Evolutionary conservation across 1,140 invertebrate genomes (phyloP).

Genomic region (Mactra quadrangularis): DNA sequence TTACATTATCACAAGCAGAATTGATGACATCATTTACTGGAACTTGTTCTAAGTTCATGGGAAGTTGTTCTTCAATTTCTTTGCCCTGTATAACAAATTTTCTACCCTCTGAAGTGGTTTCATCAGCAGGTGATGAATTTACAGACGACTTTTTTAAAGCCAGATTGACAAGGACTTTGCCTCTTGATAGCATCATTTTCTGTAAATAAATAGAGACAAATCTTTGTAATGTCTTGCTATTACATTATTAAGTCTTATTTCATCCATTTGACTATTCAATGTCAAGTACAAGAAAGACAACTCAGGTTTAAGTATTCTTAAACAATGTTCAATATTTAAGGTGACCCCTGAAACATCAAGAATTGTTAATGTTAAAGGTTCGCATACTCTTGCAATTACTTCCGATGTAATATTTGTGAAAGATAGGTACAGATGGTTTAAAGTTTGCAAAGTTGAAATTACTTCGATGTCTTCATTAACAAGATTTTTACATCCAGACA

Average conservation of each 20-base stretch:
- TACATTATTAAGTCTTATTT: slow-evolving; percentile 21
- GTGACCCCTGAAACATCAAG: slow-evolving; percentile 23
- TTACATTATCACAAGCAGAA: neutral
- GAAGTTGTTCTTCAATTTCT: slow-evolving; percentile 16
- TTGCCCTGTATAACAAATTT: slow-evolving; percentile 12
- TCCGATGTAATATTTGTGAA: slow-evolving; percentile 24
- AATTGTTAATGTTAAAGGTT: slow-evolving; percentile 23
- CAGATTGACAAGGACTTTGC: slow-evolving; percentile 17
- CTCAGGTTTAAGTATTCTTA: slow-evolving; percentile 13
- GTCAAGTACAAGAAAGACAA: slow-evolving; percentile 17
- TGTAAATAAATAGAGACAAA: slow-evolving; percentile 19
- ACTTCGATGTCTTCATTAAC: slow-evolving; percentile 30
- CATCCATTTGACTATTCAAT: slow-evolving; percentile 11
- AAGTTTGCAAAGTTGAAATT: neutral
- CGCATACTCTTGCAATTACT: slow-evolving; percentile 20
- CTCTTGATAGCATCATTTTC: slow-evolving; percentile 25
- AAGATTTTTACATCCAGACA: slow-evolving; percentile 35
- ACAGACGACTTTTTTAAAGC: neutral
- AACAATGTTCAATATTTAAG: slow-evolving; percentile 17
- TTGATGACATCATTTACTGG: neutral
- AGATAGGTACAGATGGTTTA: slow-evolving; percentile 29
- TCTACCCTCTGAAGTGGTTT: slow-evolving; percentile 9
- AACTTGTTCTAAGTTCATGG: neutral
- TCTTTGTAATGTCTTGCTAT: slow-evolving; percentile 4
- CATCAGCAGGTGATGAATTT: neutral